These are phyloP conservation scores for Papilio elwesi DNA, from an alignment of 2,888 invertebrate species.

Conservation along the genomic window DNA sequence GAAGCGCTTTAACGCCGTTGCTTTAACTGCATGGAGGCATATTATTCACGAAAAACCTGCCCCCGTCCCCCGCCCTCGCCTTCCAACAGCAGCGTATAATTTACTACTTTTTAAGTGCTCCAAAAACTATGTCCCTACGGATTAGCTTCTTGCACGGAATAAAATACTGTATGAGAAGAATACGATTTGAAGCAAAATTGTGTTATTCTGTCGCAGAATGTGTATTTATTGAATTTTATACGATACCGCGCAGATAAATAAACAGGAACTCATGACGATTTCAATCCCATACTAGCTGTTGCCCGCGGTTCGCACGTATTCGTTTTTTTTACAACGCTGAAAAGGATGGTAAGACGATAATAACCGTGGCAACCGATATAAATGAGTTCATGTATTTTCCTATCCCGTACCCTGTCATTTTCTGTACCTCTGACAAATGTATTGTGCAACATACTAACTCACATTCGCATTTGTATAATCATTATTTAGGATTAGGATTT, in stretches of 20 bases:
- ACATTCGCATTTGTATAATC: too few relatives aligned
- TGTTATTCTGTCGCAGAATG: slow-evolving; percentile 20
- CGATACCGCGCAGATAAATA: slow-evolving; percentile 48
- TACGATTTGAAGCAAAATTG: background rate
- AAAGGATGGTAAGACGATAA: too few relatives aligned
- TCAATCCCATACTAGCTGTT: background rate
- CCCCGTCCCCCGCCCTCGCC: slow-evolving; percentile 56
- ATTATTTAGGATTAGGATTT: background rate
- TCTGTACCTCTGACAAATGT: too few relatives aligned
- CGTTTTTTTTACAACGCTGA: too few relatives aligned
- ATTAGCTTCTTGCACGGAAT: slow-evolving; percentile 2
- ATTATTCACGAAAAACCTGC: slow-evolving; percentile 64
- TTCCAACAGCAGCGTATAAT: slow-evolving; percentile 64
- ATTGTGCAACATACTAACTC: too few relatives aligned
- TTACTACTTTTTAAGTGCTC: slow-evolving; percentile 74
- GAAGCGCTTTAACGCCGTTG: slow-evolving; percentile 49
- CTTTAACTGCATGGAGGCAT: slow-evolving; percentile 53
- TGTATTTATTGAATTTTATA: slow-evolving; percentile 47
- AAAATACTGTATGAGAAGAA: background rate
- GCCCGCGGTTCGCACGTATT: too few relatives aligned
- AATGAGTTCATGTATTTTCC: too few relatives aligned
- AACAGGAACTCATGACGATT: too few relatives aligned
- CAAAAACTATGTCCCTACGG: slow-evolving; percentile 61
- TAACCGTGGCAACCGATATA: too few relatives aligned
- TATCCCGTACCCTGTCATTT: too few relatives aligned